Evolutionary conservation across 64 coral and sea anemone genomes (phyloP).

Genomic region (Montipora sp.): DNA sequence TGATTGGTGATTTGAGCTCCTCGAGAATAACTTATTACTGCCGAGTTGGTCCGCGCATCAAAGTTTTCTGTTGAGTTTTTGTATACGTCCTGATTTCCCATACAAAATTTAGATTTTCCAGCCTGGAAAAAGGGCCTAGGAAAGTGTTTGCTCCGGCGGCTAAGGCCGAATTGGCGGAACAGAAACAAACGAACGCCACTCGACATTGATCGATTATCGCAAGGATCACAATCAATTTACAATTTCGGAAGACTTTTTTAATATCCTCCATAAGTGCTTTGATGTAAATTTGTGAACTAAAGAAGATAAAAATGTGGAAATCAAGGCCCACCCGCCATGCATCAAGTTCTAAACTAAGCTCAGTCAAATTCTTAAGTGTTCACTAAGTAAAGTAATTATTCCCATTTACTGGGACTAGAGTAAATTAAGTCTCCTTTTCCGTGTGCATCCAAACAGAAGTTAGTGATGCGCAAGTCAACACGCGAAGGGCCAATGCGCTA

Average conservation of each 20-base stretch:
- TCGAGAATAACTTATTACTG: not conserved
- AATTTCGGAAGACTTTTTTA: not conserved
- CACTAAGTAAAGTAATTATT: too few relatives aligned
- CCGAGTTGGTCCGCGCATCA: too few relatives aligned
- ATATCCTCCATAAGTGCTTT: not conserved
- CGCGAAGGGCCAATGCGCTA: too few relatives aligned
- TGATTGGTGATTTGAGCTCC: not conserved
- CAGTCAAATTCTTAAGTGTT: not conserved
- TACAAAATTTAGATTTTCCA: too few relatives aligned
- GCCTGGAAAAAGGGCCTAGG: too few relatives aligned
- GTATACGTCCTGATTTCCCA: too few relatives aligned
- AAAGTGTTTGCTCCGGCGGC: too few relatives aligned
- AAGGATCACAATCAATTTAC: not conserved
- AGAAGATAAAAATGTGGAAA: slow-evolving; percentile 9
- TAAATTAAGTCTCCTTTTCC: too few relatives aligned
- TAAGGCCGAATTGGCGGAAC: not conserved
- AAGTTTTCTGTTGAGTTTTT: too few relatives aligned
- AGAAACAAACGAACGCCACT: not conserved
- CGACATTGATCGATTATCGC: not conserved
- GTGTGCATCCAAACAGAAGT: too few relatives aligned
- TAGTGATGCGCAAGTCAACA: too few relatives aligned
- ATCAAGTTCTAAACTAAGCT: not conserved
- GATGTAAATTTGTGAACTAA: not conserved
- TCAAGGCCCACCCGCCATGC: not conserved
- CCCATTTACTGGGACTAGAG: too few relatives aligned